A percentile compares a stretch with the other conserved stretches of the same genome.
These are phyloP conservation scores for Lysandra coridon DNA, from an alignment of 2,888 invertebrate species.

Conservation along the genomic window DNA sequence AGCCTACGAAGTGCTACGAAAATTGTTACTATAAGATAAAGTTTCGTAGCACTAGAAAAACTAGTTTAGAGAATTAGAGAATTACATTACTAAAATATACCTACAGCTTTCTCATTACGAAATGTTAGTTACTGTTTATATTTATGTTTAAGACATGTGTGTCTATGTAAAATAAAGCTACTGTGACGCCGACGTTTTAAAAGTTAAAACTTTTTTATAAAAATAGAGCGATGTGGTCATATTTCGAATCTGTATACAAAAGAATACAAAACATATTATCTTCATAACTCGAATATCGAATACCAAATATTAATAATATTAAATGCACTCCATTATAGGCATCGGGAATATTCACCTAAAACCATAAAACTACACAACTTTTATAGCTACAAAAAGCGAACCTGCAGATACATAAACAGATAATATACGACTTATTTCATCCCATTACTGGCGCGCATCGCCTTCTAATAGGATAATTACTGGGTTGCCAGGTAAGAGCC, in stretches of 20 bases:
- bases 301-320: constrained; percentile 1
- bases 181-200: too few species aligned
- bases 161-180: too few species aligned
- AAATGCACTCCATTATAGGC: background rate
- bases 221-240: too few species aligned
- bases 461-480: constrained; percentile 45
- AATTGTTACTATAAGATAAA: background rate
- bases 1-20: too few species aligned
- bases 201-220: too few species aligned
- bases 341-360: constrained; percentile 2
- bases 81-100: too few species aligned
- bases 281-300: background rate
- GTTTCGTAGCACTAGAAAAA: background rate
- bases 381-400: constrained; percentile 22
- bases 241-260: background rate
- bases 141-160: too few species aligned
- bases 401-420: constrained; percentile 32
- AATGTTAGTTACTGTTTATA: too few species aligned
- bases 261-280: background rate
- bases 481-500: constrained; percentile 43
- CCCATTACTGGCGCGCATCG: constrained; percentile 37
- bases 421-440: constrained; percentile 39
- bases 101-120: too few species aligned
- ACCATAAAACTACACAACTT: constrained; percentile 23
- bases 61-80: too few species aligned